These are phyloP conservation scores for Oscheius myriophilus DNA, from an alignment of 2,888 invertebrate genomes.

Conservation along the genomic window DNA sequence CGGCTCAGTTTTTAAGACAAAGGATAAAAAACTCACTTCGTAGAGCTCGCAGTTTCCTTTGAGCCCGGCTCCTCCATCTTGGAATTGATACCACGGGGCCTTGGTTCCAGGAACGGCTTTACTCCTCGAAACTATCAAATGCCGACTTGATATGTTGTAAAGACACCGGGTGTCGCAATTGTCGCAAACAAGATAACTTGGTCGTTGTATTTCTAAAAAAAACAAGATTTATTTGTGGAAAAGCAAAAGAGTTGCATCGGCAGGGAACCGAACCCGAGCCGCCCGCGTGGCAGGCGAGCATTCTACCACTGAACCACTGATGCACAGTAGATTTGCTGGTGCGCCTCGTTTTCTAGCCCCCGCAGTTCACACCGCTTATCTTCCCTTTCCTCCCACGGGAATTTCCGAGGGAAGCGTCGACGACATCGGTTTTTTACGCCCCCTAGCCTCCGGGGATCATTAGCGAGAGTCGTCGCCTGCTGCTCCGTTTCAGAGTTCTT, in stretches of 20 bases:
- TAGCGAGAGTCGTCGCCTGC: too few species aligned
- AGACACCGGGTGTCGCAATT: conserved; percentile 10
- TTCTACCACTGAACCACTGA: conserved; percentile 69
- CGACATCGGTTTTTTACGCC: too few species aligned
- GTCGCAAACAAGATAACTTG: conserved; percentile 10
- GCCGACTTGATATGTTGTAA: conserved; percentile 1
- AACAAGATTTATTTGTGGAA: neutral
- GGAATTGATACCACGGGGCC: neutral
- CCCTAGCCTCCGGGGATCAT: too few species aligned
- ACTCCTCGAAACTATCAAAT: conserved; percentile 7
- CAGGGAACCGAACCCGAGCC: conserved; percentile 69
- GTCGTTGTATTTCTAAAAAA: neutral
- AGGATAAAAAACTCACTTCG: neutral
- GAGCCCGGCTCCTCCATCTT: neutral
- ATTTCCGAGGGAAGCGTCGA: too few species aligned
- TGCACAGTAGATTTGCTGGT: conserved; percentile 20
- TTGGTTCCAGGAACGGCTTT: neutral
- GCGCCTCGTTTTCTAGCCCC: too few species aligned
- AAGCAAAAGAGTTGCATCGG: conserved; percentile 71
- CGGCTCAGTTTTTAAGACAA: neutral
- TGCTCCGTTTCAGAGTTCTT: too few species aligned
- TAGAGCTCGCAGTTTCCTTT: neutral
- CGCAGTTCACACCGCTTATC: too few species aligned
- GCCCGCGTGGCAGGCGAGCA: conserved; percentile 69
- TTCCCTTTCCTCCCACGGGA: too few species aligned